These are phyloP conservation scores for Tachina fera DNA, from an alignment of 2,888 invertebrate genomes.

Conservation along the genomic window DNA sequence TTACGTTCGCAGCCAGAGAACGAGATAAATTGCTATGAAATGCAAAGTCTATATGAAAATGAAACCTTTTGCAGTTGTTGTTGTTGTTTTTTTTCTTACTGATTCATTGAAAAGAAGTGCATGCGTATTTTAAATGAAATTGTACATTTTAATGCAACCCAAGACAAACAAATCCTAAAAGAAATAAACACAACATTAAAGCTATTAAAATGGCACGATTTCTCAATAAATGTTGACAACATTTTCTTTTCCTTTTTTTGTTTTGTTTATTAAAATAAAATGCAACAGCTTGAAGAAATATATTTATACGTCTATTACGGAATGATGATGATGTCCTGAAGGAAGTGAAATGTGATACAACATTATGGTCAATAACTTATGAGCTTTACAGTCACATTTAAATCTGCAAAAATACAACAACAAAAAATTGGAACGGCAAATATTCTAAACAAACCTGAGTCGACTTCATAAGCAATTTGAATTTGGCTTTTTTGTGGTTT, in stretches of 20 bases:
- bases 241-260: conserved; percentile 41
- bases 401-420: conserved; percentile 30
- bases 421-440: not conserved
- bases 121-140: conserved; percentile 65
- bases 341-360: conserved; percentile 83
- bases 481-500: conserved; percentile 68
- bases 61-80: conserved; percentile 65
- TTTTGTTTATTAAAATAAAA: conserved; percentile 22
- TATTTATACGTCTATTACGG: conserved; percentile 53
- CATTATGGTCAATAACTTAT: conserved; percentile 65
- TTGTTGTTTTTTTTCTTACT: not conserved
- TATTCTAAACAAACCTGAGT: conserved; percentile 52
- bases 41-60: conserved; percentile 77
- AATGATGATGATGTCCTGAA: conserved; percentile 81
- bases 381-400: conserved; percentile 68
- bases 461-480: conserved; percentile 65
- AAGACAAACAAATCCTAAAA: conserved; percentile 39
- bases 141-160: conserved; percentile 58
- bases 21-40: conserved; percentile 82
- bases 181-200: conserved; percentile 66
- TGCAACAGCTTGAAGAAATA: conserved; percentile 76
- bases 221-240: conserved; percentile 83
- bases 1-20: conserved; percentile 71
- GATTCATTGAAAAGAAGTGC: conserved; percentile 11
- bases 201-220: conserved; percentile 83